These are phyloP conservation scores for Montipora foliosa DNA, from an alignment of 64 coral and sea anemone species.

Conservation along the genomic window DNA sequence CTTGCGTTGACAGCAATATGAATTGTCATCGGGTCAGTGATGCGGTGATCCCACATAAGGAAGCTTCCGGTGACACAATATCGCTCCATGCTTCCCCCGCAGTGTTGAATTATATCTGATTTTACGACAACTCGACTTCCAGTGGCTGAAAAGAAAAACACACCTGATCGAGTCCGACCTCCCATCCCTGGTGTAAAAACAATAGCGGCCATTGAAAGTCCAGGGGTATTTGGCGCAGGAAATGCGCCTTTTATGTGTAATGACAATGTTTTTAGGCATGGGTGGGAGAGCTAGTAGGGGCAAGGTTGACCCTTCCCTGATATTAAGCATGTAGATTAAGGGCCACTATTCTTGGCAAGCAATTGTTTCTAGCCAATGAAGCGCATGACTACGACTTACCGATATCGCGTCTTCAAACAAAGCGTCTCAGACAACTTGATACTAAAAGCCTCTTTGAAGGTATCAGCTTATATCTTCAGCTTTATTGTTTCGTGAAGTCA, in stretches of 20 bases:
- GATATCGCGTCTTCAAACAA: slow-evolving; percentile 20
- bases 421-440: neutral
- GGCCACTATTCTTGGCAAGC: neutral
- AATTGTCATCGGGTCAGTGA: slow-evolving; percentile 4
- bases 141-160: neutral
- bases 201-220: neutral
- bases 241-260: neutral
- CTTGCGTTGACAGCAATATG: slow-evolving; percentile 25
- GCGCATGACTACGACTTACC: slow-evolving; percentile 42
- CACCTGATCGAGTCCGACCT: neutral
- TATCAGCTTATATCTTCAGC: slow-evolving; percentile 21
- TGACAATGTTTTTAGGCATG: no score
- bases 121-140: neutral
- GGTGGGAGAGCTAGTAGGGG: no score
- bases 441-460: slow-evolving; percentile 43
- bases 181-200: neutral
- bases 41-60: slow-evolving; percentile 15
- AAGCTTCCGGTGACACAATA: slow-evolving; percentile 48
- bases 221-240: neutral
- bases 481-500: slow-evolving; percentile 28
- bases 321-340: neutral
- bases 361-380: slow-evolving; percentile 31
- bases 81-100: slow-evolving; percentile 24
- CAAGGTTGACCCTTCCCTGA: neutral
- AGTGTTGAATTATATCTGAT: neutral